Base-by-base conservation (phyloP, 2,888 invertebrate species). In the Ophioninae sp. region DNA sequence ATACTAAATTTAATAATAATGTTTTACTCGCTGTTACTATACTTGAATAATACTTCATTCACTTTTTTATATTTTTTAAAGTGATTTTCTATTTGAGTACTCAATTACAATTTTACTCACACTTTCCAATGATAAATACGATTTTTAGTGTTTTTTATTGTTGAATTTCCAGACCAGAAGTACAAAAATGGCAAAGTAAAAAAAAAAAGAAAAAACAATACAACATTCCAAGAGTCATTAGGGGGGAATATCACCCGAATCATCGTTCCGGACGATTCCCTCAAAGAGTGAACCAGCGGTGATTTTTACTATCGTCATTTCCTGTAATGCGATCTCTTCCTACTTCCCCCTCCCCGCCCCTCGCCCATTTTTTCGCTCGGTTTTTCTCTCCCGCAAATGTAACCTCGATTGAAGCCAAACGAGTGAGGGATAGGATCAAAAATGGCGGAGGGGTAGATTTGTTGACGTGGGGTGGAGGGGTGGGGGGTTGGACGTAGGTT, bases 281-380 rank as follows among this genome's bases (percentile, higher is more conserved):
- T 81, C 79, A 83, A 59, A 87, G 82, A 90, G 90, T 91, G 90
- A 91, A 89, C 88, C 81, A 79, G 57, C 70, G 21, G 85, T 88
- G 90, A 89, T 85, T 88, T 91, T 90, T 90, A 84, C 84, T 84
- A 85, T 85, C 89, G 92, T 92, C 92, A 92, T 90, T 92, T 92
- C 90, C 91, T 90, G 90, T 89, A 92, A 91, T 91, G 89, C 89
- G 90, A 90, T 91, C 89, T 88, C 88, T 88, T 88, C 86, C 67
- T 81, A 76, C 30, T 3, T 1, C 30, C 76, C 79, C 67, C 61
- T 82, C 13, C 79, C 81, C 79, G 79, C 79, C 85, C 85, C 41
- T 73, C 75, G 56, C 62, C 77, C 65, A 20, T 68, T 44, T 50
- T 23, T 13, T 8, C 61, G 68, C 64, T 81, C 69, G 59, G 65